Evolutionary conservation across 1,140 invertebrate genomes (phyloP).

Genomic region (Calephelis virginiensis): DNA sequence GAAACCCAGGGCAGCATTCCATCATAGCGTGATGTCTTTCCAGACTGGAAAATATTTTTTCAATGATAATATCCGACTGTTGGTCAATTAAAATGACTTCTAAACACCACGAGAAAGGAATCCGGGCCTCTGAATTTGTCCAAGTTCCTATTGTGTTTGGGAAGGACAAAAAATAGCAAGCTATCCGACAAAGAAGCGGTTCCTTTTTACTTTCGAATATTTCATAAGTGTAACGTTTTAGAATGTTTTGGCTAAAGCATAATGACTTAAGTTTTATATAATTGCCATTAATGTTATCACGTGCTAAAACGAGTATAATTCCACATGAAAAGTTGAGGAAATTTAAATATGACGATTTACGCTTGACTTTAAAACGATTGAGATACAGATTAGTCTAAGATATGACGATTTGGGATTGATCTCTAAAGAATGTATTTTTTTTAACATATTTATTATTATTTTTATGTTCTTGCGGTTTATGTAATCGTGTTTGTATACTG

Average conservation of each 20-base stretch:
- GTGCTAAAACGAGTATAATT: constrained; percentile 19
- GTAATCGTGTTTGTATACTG: too few species aligned
- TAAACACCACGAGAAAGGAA: constrained; percentile 54
- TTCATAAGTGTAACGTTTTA: constrained; percentile 57
- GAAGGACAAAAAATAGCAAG: constrained; percentile 41
- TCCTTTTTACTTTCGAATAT: constrained; percentile 44
- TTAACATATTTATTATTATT: too few species aligned
- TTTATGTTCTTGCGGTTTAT: too few species aligned
- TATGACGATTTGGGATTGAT: too few species aligned
- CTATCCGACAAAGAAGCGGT: constrained; percentile 53
- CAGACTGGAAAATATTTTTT: constrained; percentile 19
- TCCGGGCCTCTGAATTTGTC: constrained; percentile 52
- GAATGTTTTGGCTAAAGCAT: constrained; percentile 46
- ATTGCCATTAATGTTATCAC: constrained; percentile 22
- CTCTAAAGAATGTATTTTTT: too few species aligned
- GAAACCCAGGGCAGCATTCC: constrained; percentile 37
- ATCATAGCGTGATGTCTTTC: constrained; percentile 43
- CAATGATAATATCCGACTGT: constrained; percentile 26
- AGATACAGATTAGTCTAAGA: too few species aligned
- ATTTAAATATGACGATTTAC: too few species aligned
- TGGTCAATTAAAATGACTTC: constrained; percentile 63
- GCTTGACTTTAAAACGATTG: too few species aligned
- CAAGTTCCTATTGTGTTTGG: constrained; percentile 47
- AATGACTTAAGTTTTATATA: constrained; percentile 41
- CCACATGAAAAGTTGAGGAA: not conserved